A percentile compares a stretch with the other conserved stretches of the same genome.
phyloP scores from a whole-genome alignment of 2,888 invertebrate species.

The Ectemnius lituratus region DNA sequence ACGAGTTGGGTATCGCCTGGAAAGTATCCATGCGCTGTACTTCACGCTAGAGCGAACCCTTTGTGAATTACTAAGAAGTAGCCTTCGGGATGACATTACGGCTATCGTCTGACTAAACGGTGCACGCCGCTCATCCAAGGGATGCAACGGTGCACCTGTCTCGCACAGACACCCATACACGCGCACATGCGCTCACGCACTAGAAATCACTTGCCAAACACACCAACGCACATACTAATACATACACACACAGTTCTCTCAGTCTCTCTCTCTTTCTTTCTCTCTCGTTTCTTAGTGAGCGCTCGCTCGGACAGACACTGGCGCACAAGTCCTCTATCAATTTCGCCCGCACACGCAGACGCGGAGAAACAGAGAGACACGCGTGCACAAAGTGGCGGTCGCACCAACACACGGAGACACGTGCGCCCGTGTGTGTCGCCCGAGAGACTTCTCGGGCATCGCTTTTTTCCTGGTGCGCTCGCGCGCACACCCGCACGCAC shows the following conservation, averaged over 20 bases:
- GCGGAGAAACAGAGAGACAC: slow-evolving; percentile 4
- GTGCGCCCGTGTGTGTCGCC: slow-evolving; percentile 47
- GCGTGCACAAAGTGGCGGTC: slow-evolving; percentile 28
- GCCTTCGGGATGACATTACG: slow-evolving; percentile 72
- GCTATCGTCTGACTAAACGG: slow-evolving; percentile 53
- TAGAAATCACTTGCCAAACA: slow-evolving; percentile 13
- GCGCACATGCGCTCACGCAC: slow-evolving; percentile 1
- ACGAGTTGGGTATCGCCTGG: slow-evolving; percentile 71
- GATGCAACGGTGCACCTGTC: slow-evolving; percentile 62
- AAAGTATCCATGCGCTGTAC: slow-evolving; percentile 70
- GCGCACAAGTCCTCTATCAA: background rate
- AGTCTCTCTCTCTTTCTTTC: background rate
- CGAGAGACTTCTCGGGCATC: slow-evolving; percentile 56
- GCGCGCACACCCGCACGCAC: slow-evolving; percentile 35
- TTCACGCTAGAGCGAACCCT: slow-evolving; percentile 71
- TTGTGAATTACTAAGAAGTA: slow-evolving; percentile 70
- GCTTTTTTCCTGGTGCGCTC: slow-evolving; percentile 51
- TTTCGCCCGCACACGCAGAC: background rate
- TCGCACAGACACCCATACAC: slow-evolving; percentile 16
- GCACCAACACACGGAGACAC: slow-evolving; percentile 51
- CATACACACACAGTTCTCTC: background rate
- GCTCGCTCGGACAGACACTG: too few species aligned
- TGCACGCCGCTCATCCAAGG: slow-evolving; percentile 51
- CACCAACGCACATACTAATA: background rate
- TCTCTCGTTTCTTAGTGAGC: background rate